phyloP scores from a whole-genome alignment of 2,888 invertebrate genomes.

The Carcina quercana region DNA sequence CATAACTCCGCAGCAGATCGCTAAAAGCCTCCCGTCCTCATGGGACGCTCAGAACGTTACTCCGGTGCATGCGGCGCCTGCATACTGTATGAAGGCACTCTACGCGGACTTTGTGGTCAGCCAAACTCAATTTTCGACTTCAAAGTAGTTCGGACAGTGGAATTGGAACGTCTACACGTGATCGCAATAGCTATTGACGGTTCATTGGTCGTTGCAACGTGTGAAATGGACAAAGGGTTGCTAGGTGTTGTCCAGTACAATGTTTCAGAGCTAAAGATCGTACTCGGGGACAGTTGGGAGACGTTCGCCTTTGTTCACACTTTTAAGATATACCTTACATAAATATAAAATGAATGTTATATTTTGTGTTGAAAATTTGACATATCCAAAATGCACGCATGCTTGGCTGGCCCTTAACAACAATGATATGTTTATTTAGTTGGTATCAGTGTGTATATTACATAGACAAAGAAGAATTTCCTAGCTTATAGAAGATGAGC shows the following conservation, averaged over 20 bases:
- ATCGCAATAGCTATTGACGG: slow-evolving; percentile 25
- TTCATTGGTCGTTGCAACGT: slow-evolving; percentile 18
- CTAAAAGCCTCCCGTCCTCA: slow-evolving; percentile 43
- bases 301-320: no score
- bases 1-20: slow-evolving; percentile 46
- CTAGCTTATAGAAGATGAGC: no score
- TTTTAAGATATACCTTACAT: no score
- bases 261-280: no score
- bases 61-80: slow-evolving; percentile 36
- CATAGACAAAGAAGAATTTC: no score
- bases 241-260: background rate
- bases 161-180: slow-evolving; percentile 18
- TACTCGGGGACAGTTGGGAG: no score
- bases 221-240: slow-evolving; percentile 17
- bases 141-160: slow-evolving; percentile 46
- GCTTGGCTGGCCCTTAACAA: no score
- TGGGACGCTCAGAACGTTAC: slow-evolving; percentile 28
- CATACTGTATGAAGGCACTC: slow-evolving; percentile 55
- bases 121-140: slow-evolving; percentile 68
- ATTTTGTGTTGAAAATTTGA: no score
- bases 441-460: no score
- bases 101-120: slow-evolving; percentile 52
- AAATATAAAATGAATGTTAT: no score
- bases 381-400: no score
- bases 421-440: slow-evolving; percentile 1